These are phyloP conservation scores for Eupelmus urozonus DNA, from an alignment of 2,888 invertebrate genomes.

Conservation along the genomic window DNA sequence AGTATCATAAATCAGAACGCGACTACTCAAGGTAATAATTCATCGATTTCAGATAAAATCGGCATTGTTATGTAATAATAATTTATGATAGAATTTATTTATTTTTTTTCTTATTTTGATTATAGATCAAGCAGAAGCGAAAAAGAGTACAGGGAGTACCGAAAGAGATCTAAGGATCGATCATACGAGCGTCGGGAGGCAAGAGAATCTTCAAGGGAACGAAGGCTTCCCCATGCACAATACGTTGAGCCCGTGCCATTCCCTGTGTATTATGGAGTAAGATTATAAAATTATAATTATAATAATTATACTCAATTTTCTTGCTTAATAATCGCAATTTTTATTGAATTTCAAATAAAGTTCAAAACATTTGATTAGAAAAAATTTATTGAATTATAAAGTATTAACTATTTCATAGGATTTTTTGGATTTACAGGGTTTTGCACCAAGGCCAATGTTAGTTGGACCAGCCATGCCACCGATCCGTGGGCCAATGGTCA, in stretches of 20 bases:
- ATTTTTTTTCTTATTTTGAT: background rate
- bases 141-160: constrained; percentile 31
- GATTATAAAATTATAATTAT: constrained; percentile 9
- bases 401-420: background rate
- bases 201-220: constrained; percentile 33
- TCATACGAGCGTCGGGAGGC: constrained; percentile 27
- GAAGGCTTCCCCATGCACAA: constrained; percentile 1
- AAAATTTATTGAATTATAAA: background rate
- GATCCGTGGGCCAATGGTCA: constrained; percentile 35
- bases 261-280: constrained; percentile 46
- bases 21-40: constrained; percentile 39
- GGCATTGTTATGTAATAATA: background rate
- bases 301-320: too few species aligned
- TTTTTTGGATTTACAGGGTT: constrained; percentile 8
- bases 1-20: constrained; percentile 38
- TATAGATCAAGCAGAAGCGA: constrained; percentile 33
- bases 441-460: constrained; percentile 44
- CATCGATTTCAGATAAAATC: background rate
- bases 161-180: constrained; percentile 20
- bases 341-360: too few species aligned
- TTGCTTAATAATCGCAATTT: too few species aligned
- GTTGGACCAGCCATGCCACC: constrained; percentile 25
- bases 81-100: background rate
- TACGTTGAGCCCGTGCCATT: constrained; percentile 43
- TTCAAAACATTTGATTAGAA: background rate